phyloP scores from a whole-genome alignment of 1,140 invertebrate species.

The Antheraea pernyi region DNA sequence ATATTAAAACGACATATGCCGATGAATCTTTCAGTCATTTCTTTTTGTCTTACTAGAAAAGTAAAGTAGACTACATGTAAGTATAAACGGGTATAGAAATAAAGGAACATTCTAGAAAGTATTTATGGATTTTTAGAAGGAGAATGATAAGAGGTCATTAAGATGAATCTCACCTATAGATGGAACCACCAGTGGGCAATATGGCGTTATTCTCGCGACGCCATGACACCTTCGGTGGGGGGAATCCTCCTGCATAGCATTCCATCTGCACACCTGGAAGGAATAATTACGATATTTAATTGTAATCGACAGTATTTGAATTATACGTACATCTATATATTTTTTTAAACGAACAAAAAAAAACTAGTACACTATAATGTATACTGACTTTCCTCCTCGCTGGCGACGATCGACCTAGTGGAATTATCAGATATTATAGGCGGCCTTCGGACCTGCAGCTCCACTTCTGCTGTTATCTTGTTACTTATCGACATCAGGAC shows the following conservation, averaged over 20 bases:
- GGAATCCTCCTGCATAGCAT: slow-evolving; percentile 93
- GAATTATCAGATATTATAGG: slow-evolving; percentile 96
- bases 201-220: slow-evolving; percentile 95
- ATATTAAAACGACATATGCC: too few species aligned
- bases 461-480: slow-evolving; percentile 90
- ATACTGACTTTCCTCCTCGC: slow-evolving; percentile 85
- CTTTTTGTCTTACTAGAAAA: too few species aligned
- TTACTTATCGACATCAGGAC: slow-evolving; percentile 89
- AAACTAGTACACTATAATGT: not conserved
- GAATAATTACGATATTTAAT: not conserved
- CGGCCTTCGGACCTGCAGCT: slow-evolving; percentile 90
- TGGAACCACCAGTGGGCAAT: slow-evolving; percentile 91
- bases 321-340: too few species aligned
- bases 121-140: too few species aligned
- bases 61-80: too few species aligned
- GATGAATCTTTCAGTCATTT: too few species aligned
- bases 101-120: too few species aligned
- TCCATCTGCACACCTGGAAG: slow-evolving; percentile 85
- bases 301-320: too few species aligned
- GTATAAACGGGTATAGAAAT: too few species aligned
- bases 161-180: slow-evolving; percentile 77
- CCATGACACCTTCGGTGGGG: slow-evolving; percentile 92
- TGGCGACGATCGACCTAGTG: slow-evolving; percentile 91
- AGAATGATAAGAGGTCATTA: too few species aligned
- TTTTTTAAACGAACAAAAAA: too few species aligned